These are phyloP conservation scores for Paratrypauchen microcephalus DNA, from an alignment of 2,797 vertebrate species.

Conservation along the genomic window DNA sequence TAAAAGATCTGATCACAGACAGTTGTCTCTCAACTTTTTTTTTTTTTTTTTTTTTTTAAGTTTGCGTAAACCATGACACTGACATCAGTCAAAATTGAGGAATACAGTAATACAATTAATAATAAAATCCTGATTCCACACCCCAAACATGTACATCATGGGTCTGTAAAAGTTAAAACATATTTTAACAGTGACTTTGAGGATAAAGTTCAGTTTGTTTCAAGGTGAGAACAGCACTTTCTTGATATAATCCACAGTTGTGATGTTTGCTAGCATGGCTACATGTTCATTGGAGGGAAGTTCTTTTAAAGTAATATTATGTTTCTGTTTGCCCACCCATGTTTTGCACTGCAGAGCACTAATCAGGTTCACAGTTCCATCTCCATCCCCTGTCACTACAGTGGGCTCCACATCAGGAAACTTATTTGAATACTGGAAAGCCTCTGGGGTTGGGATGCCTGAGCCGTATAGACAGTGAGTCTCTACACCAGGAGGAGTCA, in stretches of 20 bases:
- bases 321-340: slow-evolving; percentile 83
- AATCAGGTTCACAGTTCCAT: slow-evolving; percentile 91
- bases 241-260: slow-evolving; percentile 90
- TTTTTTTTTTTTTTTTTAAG: too few species aligned
- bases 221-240: slow-evolving; percentile 80
- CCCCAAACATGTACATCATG: slow-evolving; percentile 5
- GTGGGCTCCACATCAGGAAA: slow-evolving; percentile 91
- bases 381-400: slow-evolving; percentile 82
- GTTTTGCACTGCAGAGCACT: slow-evolving; percentile 85
- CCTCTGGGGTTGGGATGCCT: slow-evolving; percentile 81
- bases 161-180: not conserved
- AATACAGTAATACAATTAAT: slow-evolving; percentile 30
- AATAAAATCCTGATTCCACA: slow-evolving; percentile 17
- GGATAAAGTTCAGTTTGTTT: slow-evolving; percentile 21
- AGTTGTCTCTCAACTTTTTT: not conserved
- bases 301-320: slow-evolving; percentile 80
- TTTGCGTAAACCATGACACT: slow-evolving; percentile 30
- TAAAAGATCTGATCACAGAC: not conserved
- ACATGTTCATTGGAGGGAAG: slow-evolving; percentile 90
- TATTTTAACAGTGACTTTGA: not conserved
- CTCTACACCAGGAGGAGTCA: slow-evolving; percentile 82
- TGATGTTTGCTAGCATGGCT: slow-evolving; percentile 85
- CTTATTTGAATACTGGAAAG: slow-evolving; percentile 83
- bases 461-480: slow-evolving; percentile 92
- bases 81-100: slow-evolving; percentile 12